A percentile compares a stretch with the other conserved stretches of the same genome.
phyloP scores from a whole-genome alignment of 2,797 vertebrate genomes.

The Typhlichthys eigenmanni region DNA sequence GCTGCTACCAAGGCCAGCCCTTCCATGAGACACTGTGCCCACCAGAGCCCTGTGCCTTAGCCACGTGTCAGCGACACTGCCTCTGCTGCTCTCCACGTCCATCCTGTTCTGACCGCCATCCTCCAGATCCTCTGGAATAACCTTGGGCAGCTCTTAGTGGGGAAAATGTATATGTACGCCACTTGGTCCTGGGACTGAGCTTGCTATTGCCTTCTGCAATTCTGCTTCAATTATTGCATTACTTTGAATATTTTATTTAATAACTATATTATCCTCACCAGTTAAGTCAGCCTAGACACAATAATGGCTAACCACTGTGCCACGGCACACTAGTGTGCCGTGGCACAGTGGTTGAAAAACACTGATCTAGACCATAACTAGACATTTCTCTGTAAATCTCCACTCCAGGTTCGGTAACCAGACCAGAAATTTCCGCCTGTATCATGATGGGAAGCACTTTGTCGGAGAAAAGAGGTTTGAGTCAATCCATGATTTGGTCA shows the following conservation, averaged over 20 bases:
- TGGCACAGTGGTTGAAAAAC: too few species aligned
- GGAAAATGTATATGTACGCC: not conserved
- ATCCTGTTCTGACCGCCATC: not conserved
- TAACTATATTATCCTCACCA: too few species aligned
- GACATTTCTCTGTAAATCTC: not conserved
- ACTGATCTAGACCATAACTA: not conserved
- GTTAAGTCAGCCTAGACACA: too few species aligned
- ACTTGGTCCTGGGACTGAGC: not conserved
- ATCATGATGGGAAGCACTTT: constrained; percentile 99
- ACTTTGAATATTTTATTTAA: too few species aligned
- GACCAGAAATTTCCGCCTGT: constrained; percentile 98
- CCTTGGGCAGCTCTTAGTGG: constrained; percentile 1
- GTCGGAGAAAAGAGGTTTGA: constrained; percentile 98
- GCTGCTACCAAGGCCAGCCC: not conserved
- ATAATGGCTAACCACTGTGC: too few species aligned
- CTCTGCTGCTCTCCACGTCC: too few species aligned
- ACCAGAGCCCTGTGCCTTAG: constrained; percentile 1
- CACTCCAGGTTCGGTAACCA: constrained; percentile 92
- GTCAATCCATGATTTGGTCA: constrained; percentile 97
- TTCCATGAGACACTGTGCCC: constrained; percentile 1
- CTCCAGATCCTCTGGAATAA: not conserved
- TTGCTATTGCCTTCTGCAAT: not conserved
- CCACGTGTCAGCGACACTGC: not conserved
- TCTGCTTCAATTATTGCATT: too few species aligned
- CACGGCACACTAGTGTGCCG: too few species aligned